Evolutionary conservation across 2,888 invertebrate genomes (phyloP), one percentile per base, ranked within the genome.

Genomic region (Choreutis nemorana): DNA sequence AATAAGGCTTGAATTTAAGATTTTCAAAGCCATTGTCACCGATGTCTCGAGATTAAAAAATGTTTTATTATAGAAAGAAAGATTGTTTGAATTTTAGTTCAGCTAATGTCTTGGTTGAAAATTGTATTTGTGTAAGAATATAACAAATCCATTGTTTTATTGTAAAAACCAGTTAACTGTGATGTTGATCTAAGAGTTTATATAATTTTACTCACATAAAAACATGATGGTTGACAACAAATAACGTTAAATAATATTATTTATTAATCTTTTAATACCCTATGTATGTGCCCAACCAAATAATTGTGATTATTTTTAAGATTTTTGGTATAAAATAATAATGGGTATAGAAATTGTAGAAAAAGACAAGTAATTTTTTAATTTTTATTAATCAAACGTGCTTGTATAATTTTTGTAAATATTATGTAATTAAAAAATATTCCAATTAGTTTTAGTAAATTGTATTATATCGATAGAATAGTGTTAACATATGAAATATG

Each of bases 381-480:
- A 26, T 31, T 18, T 23, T 10, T 26, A 34, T 32, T 45, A 38
- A 42, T 44, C 41, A 39, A 42, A 43, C 39, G 51, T 40, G 56
- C 61, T 66, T 65, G 40, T 63, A 57, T 68, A 58, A 54, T 52
- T 49, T 61, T 58, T 75, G 70, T 75, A 73, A 67, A 72, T 73
- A 73, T 59, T 48, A 44, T n/a, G 35, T 44, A 33, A 23, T 29
- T n/a, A n/a, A 50, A 52, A 51, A 64, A 63, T 67, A 73, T 75
- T 73, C 75, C 73, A 73, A 50, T 58, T 75, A 73, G 72, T 45
- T 45, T 49, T 72, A 75, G 68, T 59, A 53, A 61, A 62, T 60
- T 77, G 75, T 77, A 73, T 68, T 54, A 64, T 72, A 72, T 64
- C 56, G 53, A 45, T 73, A 73, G 67, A 35, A 37, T 70, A 65